Conservation (phyloP, 2,113 vertebrate genomes). For the Chaetops frenatus region DNA sequence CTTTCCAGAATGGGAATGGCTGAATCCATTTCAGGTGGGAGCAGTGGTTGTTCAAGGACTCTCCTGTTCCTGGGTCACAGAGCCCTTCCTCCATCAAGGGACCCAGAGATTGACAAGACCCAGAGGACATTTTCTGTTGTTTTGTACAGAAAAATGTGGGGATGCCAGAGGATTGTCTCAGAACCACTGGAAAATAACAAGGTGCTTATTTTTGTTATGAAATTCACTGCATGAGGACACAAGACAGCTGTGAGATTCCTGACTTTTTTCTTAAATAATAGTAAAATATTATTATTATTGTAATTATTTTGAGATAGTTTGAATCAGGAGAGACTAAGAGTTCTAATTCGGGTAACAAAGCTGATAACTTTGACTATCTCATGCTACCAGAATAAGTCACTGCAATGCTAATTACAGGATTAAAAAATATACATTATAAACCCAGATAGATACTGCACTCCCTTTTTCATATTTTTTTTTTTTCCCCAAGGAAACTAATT, state of each 20-base stretch:
- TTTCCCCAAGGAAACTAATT: neutral
- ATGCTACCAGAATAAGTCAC: neutral
- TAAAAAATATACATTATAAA: neutral
- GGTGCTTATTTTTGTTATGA: neutral
- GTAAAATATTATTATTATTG: neutral
- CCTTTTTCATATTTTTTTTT: neutral
- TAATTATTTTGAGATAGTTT: neutral
- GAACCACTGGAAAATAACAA: neutral
- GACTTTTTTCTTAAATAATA: neutral
- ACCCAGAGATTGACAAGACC: neutral
- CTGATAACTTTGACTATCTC: slow-evolving; percentile 19
- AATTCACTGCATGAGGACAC: neutral
- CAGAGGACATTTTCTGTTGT: neutral
- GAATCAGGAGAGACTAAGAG: neutral
- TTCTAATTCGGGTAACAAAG: slow-evolving; percentile 9
- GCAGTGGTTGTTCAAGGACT: neutral
- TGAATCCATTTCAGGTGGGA: neutral
- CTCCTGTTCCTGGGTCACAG: neutral
- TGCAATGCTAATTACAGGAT: slow-evolving; percentile 26
- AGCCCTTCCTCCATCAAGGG: accelerated
- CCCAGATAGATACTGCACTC: neutral
- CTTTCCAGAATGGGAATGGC: neutral
- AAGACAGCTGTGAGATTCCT: neutral
- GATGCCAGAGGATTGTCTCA: neutral
- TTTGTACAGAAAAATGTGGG: neutral